A percentile compares a stretch with the other conserved stretches of the same genome.
phyloP scores from a whole-genome alignment of 2,888 invertebrate genomes.

The Drosophila antonietae region DNA sequence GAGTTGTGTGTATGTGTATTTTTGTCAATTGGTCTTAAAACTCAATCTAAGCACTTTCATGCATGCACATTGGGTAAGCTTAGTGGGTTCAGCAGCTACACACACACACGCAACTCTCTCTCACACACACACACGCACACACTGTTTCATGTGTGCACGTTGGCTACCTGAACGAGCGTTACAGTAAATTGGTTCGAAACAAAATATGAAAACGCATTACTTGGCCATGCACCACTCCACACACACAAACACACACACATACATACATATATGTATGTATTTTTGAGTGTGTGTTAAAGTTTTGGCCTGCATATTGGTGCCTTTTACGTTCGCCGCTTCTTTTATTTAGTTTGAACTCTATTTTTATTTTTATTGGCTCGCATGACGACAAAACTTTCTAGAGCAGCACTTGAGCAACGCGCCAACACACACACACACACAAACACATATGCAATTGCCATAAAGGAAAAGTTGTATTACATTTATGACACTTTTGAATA shows the following conservation, averaged over 20 bases:
- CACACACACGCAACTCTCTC: background rate
- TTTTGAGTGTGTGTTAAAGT: conserved; percentile 45
- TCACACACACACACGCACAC: background rate
- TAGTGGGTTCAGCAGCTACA: conserved; percentile 43
- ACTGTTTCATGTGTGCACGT: background rate
- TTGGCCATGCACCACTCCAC: background rate
- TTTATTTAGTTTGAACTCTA: conserved; percentile 66
- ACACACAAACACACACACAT: no score
- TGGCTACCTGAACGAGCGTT: conserved; percentile 49
- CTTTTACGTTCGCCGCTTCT: conserved; percentile 46
- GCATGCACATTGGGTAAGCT: conserved; percentile 23
- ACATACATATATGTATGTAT: background rate
- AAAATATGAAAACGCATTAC: conserved; percentile 63
- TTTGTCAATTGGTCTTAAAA: conserved; percentile 13
- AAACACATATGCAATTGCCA: conserved; percentile 38
- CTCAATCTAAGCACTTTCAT: conserved; percentile 19
- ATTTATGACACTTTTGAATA: conserved; percentile 73
- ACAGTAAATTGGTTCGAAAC: conserved; percentile 52
- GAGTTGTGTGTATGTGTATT: background rate
- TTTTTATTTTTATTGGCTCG: conserved; percentile 75
- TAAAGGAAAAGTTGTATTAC: conserved; percentile 75
- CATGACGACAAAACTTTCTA: conserved; percentile 59
- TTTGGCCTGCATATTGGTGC: conserved; percentile 55
- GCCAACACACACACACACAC: conserved; percentile 40
- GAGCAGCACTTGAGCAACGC: conserved; percentile 66